phyloP scores from a whole-genome alignment of 2,888 invertebrate genomes.

The Clusia tigrina region DNA sequence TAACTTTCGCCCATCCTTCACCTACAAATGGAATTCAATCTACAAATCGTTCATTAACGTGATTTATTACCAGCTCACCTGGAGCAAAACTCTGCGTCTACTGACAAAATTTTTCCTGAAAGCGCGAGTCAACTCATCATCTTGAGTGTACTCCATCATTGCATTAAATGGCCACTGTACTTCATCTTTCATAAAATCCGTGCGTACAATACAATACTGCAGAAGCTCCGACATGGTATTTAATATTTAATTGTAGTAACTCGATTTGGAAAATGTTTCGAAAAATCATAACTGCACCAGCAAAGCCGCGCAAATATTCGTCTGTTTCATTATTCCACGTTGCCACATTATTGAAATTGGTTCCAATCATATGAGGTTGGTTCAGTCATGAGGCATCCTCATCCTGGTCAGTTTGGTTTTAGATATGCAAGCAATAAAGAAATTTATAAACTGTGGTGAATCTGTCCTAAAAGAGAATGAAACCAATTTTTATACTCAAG shows the following conservation, averaged over 20 bases:
- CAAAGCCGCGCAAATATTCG: neutral
- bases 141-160: slow-evolving; percentile 77
- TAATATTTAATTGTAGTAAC: slow-evolving; percentile 21
- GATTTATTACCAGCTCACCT: slow-evolving; percentile 69
- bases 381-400: too few relatives aligned
- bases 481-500: too few relatives aligned
- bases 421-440: too few relatives aligned
- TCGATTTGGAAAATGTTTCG: too few relatives aligned
- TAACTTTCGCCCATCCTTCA: slow-evolving; percentile 79
- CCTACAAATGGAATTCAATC: slow-evolving; percentile 65
- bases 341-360: too few relatives aligned
- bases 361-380: too few relatives aligned
- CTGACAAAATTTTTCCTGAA: slow-evolving; percentile 88
- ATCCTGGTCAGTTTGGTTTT: too few relatives aligned
- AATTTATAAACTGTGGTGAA: too few relatives aligned
- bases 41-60: neutral
- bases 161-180: slow-evolving; percentile 94
- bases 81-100: slow-evolving; percentile 97
- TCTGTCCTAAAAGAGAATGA: too few relatives aligned
- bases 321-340: too few relatives aligned
- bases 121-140: slow-evolving; percentile 78
- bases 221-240: slow-evolving; percentile 67
- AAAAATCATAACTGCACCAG: too few relatives aligned
- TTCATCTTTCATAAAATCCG: slow-evolving; percentile 82
- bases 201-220: slow-evolving; percentile 91